Evolutionary conservation across 1,140 invertebrate species (phyloP).

Genomic region (Mercenaria mercenaria): DNA sequence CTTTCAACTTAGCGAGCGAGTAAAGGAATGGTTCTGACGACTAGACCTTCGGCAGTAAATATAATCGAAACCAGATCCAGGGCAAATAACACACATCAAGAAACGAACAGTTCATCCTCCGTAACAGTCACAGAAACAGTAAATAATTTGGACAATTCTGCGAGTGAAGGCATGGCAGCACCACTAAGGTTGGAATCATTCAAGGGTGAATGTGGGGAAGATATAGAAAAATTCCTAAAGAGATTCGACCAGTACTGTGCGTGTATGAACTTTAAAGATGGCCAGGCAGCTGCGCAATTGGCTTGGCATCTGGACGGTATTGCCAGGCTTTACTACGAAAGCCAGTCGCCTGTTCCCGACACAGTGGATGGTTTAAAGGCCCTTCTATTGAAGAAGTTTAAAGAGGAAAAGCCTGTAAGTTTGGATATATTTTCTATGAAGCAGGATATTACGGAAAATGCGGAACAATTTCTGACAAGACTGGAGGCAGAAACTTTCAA

Average conservation of each 20-base stretch:
- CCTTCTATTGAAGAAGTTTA: neutral
- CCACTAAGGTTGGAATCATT: neutral
- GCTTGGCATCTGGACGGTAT: slow-evolving; percentile 6
- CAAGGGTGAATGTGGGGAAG: neutral
- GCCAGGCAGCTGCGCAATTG: neutral
- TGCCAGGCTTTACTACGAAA: neutral
- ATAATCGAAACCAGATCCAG: neutral
- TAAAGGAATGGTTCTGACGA: neutral
- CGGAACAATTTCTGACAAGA: neutral
- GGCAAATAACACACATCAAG: neutral
- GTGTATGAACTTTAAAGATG: neutral
- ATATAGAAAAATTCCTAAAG: neutral
- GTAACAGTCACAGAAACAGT: neutral
- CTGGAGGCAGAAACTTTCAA: neutral
- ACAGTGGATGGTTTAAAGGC: neutral
- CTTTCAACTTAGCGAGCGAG: neutral
- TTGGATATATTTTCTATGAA: neutral
- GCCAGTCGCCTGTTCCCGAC: neutral
- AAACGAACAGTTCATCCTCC: neutral
- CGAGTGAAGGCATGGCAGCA: neutral
- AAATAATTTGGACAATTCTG: neutral
- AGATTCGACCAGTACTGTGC: neutral
- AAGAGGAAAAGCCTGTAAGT: neutral
- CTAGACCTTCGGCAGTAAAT: neutral
- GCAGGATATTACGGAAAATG: neutral